Base-by-base conservation (phyloP, 2,888 invertebrate genomes). In the Metellina segmentata region DNA sequence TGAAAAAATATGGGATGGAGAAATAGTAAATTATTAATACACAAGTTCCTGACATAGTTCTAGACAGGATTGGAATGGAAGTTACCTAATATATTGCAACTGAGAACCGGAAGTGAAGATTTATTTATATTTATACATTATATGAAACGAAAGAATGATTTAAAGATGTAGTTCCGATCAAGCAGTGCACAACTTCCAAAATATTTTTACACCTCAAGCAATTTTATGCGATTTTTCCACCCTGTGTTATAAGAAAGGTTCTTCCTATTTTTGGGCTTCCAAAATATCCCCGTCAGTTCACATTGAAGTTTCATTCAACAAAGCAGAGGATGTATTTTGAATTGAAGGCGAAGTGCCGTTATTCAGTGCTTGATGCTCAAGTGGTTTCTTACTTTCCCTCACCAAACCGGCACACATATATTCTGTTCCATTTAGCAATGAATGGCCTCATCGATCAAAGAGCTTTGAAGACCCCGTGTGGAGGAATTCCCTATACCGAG, bases 261-360 rank as follows among this genome's bases (percentile, higher is more conserved):
- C 52, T 11, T 6, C 34, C 75, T 9, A 75, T 16, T 19, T 19
- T 9, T 75, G 49, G 49, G 6, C 9, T 49, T 19, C 16, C 34
- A 75, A 19, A 71, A 48, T 71, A 49, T 71, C n/a, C 69, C 85
- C 77, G 85, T 86, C 85, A 77, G 77, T 61, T 78, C 70, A 7
- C 19, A 86, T 86, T 51, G 49, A 52, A 13, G 78, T 34, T 86
- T 86, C 78, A 86, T 86, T 86, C 85, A 86, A 75, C 77, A 86
- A 86, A 77, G 13, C 9, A 75, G 70, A 49, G 7, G 81, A 77
- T 77, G 77, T 70, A 78, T 70, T 86, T 77, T 70, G 77, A 86
- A 86, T 86, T 86, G 85, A 78, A 86, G 77, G 85, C 69, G 85
- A 86, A 86, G 85, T 78, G 78, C 48, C 49, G n/a, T 69, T 69